Percentiles rank a stretch among this genome's conserved stretches.
Conservation (phyloP, 2,797 vertebrate species). For the Rhinatrema bivittatum region DNA sequence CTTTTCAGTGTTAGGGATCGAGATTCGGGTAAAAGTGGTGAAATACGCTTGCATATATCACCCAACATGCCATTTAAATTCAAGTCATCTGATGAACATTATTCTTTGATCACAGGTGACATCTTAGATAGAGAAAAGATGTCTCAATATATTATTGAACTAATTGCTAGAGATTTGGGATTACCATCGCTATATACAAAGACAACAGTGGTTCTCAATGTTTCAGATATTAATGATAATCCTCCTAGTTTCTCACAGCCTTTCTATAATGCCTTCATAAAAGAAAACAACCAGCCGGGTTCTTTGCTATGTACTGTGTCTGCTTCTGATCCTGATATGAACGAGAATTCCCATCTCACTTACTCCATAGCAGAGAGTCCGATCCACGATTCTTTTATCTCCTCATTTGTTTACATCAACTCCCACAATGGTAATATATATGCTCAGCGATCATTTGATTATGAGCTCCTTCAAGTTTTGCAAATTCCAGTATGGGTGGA, state of each 20-base stretch:
- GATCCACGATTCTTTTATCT: constrained; percentile 66
- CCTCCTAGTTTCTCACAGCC: constrained; percentile 75
- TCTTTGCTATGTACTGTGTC: constrained; percentile 69
- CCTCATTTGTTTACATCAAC: constrained; percentile 85
- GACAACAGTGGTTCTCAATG: constrained; percentile 68
- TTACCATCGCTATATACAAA: constrained; percentile 71
- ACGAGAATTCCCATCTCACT: constrained; percentile 74
- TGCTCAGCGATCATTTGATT: constrained; percentile 84
- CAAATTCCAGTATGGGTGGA: constrained; percentile 73
- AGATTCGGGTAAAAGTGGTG: constrained; percentile 77
- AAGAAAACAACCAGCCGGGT: constrained; percentile 79
- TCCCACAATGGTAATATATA: constrained; percentile 80
- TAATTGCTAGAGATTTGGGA: constrained; percentile 75
- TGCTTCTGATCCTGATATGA: constrained; percentile 75
- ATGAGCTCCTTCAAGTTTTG: constrained; percentile 80
- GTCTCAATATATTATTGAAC: constrained; percentile 71
- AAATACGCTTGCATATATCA: constrained; percentile 68
- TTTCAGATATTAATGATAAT: constrained; percentile 93
- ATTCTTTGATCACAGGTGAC: constrained; percentile 70
- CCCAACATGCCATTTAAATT: constrained; percentile 74
- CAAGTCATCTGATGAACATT: constrained; percentile 75
- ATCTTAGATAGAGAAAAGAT: constrained; percentile 76
- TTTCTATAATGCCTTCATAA: constrained; percentile 79
- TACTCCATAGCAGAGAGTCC: constrained; percentile 70
- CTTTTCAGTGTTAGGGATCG: constrained; percentile 76